Conservation (phyloP, 2,797 vertebrate species). For the Microctenopoma lineatum region DNA sequence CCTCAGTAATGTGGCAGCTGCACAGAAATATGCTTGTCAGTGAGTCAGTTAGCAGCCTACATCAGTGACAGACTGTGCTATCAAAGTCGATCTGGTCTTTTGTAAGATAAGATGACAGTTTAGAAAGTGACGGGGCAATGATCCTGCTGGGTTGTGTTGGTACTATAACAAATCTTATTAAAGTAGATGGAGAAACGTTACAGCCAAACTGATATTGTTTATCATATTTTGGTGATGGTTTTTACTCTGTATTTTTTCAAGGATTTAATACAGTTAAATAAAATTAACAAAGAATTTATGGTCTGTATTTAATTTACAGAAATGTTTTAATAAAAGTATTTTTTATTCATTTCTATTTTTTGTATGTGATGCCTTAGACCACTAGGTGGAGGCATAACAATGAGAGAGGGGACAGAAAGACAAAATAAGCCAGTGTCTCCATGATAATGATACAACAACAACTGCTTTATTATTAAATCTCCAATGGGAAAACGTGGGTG, state of each 20-base stretch:
- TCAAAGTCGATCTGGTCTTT: background rate
- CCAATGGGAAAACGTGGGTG: no score
- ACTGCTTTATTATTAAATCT: no score
- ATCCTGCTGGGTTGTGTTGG: background rate
- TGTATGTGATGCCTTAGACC: conserved; percentile 30
- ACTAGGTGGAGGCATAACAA: conserved; percentile 70
- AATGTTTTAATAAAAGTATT: background rate
- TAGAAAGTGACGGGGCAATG: conserved; percentile 3
- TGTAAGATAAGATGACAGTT: conserved; percentile 5
- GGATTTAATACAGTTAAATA: background rate
- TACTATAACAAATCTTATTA: background rate
- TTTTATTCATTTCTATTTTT: background rate
- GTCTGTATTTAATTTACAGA: background rate
- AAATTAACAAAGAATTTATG: background rate
- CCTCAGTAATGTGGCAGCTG: conserved; percentile 26
- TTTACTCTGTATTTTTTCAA: conserved; percentile 2
- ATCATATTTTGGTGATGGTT: background rate
- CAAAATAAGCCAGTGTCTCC: background rate
- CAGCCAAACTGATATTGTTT: background rate
- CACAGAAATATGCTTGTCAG: conserved; percentile 33
- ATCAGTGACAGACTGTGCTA: background rate
- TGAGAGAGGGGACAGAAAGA: background rate
- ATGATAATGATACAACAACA: no score
- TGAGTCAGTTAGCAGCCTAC: conserved; percentile 15
- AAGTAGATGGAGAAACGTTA: conserved; percentile 7